phyloP scores from a whole-genome alignment of 2,888 invertebrate species.

The Diabrotica balteata region DNA sequence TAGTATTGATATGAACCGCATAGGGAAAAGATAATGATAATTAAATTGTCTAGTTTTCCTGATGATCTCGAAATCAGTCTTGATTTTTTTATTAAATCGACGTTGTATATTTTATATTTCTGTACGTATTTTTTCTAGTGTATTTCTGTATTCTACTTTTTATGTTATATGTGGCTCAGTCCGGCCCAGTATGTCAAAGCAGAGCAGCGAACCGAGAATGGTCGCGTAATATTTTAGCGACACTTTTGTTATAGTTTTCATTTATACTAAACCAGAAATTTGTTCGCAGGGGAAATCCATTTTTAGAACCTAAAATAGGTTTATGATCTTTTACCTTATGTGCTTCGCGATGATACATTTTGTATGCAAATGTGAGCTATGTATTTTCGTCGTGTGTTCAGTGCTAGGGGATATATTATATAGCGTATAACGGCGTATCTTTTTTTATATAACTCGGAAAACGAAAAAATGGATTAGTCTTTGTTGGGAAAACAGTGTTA shows the following conservation, averaged over 20 bases:
- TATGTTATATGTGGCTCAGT: too few species aligned
- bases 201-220: neutral
- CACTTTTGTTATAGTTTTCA: conserved; percentile 27
- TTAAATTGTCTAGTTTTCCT: too few species aligned
- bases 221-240: conserved; percentile 22
- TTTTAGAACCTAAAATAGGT: conserved; percentile 27
- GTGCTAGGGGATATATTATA: neutral
- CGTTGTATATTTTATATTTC: too few species aligned
- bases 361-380: conserved; percentile 22
- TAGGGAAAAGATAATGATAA: too few species aligned
- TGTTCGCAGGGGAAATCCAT: conserved; percentile 29
- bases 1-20: too few species aligned
- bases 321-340: conserved; percentile 28
- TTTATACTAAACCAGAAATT: conserved; percentile 26
- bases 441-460: neutral
- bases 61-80: too few species aligned
- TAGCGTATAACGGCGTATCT: neutral
- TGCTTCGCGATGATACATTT: conserved; percentile 26
- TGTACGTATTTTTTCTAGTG: too few species aligned
- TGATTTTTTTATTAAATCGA: too few species aligned
- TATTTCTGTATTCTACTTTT: too few species aligned
- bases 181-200: neutral
- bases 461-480: too few species aligned
- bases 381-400: conserved; percentile 4
- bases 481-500: too few species aligned